Evolutionary conservation across 2,888 invertebrate species (phyloP).

Genomic region (Resseliella maxima): DNA sequence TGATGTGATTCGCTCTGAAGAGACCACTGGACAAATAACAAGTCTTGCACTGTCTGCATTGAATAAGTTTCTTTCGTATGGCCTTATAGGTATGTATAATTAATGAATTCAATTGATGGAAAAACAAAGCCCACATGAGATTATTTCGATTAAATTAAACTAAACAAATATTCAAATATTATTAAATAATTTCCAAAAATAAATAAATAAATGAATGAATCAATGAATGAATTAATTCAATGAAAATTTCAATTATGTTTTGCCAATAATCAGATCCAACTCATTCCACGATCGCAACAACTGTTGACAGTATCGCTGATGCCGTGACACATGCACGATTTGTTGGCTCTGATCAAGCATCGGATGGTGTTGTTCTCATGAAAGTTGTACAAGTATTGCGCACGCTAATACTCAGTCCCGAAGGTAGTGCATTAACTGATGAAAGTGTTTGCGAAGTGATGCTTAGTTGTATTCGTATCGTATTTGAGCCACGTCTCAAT

Average conservation of each 20-base stretch:
- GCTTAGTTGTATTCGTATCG: slow-evolving; percentile 96
- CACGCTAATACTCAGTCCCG: slow-evolving; percentile 88
- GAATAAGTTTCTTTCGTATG: slow-evolving; percentile 96
- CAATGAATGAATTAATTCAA: no score
- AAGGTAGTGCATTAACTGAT: slow-evolving; percentile 90
- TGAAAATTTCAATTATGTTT: no score
- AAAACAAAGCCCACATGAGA: no score
- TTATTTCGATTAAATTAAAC: no score
- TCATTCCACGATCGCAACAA: slow-evolving; percentile 80
- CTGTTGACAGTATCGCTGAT: slow-evolving; percentile 95
- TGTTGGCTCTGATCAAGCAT: slow-evolving; percentile 94
- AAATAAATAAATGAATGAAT: no score
- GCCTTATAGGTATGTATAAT: slow-evolving; percentile 90
- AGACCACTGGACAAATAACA: slow-evolving; percentile 96
- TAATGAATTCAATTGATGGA: no score
- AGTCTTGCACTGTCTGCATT: slow-evolving; percentile 93
- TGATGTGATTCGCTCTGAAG: slow-evolving; percentile 95
- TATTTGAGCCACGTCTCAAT: slow-evolving; percentile 92
- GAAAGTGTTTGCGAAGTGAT: slow-evolving; percentile 98
- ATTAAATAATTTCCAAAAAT: no score
- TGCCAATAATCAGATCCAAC: slow-evolving; percentile 87
- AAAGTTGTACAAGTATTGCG: slow-evolving; percentile 94
- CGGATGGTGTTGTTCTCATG: slow-evolving; percentile 96
- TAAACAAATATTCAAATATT: no score
- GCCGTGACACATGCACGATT: slow-evolving; percentile 98